Evolutionary conservation across 2,797 vertebrate genomes (phyloP).

Genomic region (Gymnothorax reevesii): DNA sequence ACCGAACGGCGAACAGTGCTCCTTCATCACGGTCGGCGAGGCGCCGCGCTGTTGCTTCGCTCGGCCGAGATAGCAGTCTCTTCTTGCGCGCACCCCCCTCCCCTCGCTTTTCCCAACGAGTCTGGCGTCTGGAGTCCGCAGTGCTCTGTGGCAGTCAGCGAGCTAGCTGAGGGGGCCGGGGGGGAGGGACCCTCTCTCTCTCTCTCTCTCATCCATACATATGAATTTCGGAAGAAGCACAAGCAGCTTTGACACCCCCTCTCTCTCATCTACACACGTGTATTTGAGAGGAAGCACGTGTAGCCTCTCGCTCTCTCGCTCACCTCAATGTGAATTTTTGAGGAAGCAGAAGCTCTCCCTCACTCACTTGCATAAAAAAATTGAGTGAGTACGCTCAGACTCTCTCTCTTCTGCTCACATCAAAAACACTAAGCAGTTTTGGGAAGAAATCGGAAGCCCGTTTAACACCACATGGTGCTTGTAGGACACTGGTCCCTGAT

Average conservation of each 20-base stretch:
- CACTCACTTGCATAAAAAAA: slow-evolving; percentile 26
- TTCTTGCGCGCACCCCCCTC: neutral
- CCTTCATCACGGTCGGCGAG: slow-evolving; percentile 62
- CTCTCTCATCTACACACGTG: slow-evolving; percentile 22
- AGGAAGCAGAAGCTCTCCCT: slow-evolving; percentile 46
- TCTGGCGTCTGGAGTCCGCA: slow-evolving; percentile 55
- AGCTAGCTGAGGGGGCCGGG: slow-evolving; percentile 50
- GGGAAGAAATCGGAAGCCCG: neutral
- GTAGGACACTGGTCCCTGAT: neutral
- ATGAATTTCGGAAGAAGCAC: slow-evolving; percentile 45
- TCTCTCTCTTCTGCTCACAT: neutral
- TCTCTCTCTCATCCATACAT: slow-evolving; percentile 33
- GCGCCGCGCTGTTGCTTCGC: neutral
- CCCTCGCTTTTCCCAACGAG: slow-evolving; percentile 15
- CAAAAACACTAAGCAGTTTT: neutral
- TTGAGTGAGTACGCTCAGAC: slow-evolving; percentile 54
- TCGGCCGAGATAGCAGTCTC: neutral
- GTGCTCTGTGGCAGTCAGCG: slow-evolving; percentile 55
- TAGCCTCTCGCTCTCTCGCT: neutral
- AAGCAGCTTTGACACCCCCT: slow-evolving; percentile 28
- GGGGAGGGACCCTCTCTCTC: slow-evolving; percentile 43
- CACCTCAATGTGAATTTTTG: slow-evolving; percentile 36
- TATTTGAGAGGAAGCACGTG: slow-evolving; percentile 43
- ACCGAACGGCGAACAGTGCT: slow-evolving; percentile 15
- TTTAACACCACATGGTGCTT: neutral